A percentile compares a stretch with the other conserved stretches of the same genome.
These are phyloP conservation scores for Diplodus puntazzo DNA, from an alignment of 2,797 vertebrate genomes.

Conservation along the genomic window DNA sequence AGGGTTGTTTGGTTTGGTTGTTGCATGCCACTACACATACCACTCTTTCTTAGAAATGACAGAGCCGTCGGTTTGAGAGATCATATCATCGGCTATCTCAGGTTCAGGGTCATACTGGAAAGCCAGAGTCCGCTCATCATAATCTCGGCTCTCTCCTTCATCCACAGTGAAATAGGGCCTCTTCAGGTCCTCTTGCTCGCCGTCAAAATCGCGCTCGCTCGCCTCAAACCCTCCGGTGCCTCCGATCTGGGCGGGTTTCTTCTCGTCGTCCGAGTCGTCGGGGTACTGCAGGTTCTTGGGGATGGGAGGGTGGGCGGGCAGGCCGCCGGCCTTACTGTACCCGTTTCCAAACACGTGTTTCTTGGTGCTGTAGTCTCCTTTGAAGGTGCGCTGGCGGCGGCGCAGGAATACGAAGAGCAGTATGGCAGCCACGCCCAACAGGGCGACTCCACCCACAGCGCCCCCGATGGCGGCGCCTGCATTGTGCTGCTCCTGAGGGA, in stretches of 20 bases:
- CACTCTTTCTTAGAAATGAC: slow-evolving; percentile 99
- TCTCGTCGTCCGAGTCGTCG: slow-evolving; percentile 97
- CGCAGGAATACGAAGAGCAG: slow-evolving; percentile 93
- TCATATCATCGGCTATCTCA: slow-evolving; percentile 97
- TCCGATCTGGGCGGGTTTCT: slow-evolving; percentile 92
- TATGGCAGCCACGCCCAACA: slow-evolving; percentile 89
- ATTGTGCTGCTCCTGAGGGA: slow-evolving; percentile 81
- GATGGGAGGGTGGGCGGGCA: slow-evolving; percentile 91
- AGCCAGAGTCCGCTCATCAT: slow-evolving; percentile 95
- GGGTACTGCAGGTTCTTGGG: slow-evolving; percentile 98
- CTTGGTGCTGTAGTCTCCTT: slow-evolving; percentile 99
- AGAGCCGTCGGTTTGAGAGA: slow-evolving; percentile 98
- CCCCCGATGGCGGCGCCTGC: slow-evolving; percentile 90
- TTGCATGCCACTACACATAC: slow-evolving; percentile 92
- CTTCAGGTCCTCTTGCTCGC: slow-evolving; percentile 92
- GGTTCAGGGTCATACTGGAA: slow-evolving; percentile 96
- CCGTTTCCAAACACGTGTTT: slow-evolving; percentile 98
- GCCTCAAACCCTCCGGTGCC: slow-evolving; percentile 89
- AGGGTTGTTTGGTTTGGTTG: slow-evolving; percentile 69
- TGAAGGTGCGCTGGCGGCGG: slow-evolving; percentile 97
- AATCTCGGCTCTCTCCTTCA: slow-evolving; percentile 92
- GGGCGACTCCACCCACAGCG: slow-evolving; percentile 90
- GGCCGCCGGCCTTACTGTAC: slow-evolving; percentile 94
- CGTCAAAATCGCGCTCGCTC: slow-evolving; percentile 89
- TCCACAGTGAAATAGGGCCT: slow-evolving; percentile 98